Evolutionary conservation across 1,140 invertebrate species (phyloP), one percentile per base, ranked within the genome.

Genomic region (Berghia stephanieae): DNA sequence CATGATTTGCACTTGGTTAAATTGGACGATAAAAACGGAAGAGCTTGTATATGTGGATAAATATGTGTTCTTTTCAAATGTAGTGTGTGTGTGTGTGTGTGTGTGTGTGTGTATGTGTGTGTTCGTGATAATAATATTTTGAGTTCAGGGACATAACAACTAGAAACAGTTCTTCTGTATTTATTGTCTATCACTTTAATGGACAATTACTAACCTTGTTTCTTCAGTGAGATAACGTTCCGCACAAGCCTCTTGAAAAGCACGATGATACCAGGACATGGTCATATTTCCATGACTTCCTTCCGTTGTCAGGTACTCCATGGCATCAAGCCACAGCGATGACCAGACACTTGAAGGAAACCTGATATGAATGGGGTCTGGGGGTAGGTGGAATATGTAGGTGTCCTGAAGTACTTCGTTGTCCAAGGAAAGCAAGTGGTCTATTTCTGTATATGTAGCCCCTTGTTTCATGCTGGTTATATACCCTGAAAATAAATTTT

Each of bases 211-310:
- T n/a, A 21, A 71, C 69, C 69, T 43, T 16, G 44, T 57, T 40
- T 80, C 72, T 4, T 79, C 75, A 31, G 66, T 73, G 6, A 81
- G 36, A 88, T 98, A 99, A 63, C 97, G 90, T 87, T 97, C 95
- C 63, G 93, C 93, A 0, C 96, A 96, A 0, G 96, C 94, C 85
- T 98, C 96, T 27, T 95, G 91, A 87, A 99, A 99, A 89, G 98
- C 97, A 69, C 96, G 92, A 82, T 84, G 91, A 83, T 88, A 90
- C 88, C 89, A 99, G 86, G 96, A 98, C 88, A 98, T 92, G 0
- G 98, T 96, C 21, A 44, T 77, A n/a, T 68, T 68, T 6, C 91
- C 90, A 34, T 80, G 81, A 21, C 90, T 89, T 72, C 90, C 84
- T 40, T 89, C 89, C 91, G 92, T 92, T 42, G 92, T 91, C 49